These are phyloP conservation scores for Bombus sibiricus DNA, from an alignment of 1,140 invertebrate genomes.

Conservation along the genomic window DNA sequence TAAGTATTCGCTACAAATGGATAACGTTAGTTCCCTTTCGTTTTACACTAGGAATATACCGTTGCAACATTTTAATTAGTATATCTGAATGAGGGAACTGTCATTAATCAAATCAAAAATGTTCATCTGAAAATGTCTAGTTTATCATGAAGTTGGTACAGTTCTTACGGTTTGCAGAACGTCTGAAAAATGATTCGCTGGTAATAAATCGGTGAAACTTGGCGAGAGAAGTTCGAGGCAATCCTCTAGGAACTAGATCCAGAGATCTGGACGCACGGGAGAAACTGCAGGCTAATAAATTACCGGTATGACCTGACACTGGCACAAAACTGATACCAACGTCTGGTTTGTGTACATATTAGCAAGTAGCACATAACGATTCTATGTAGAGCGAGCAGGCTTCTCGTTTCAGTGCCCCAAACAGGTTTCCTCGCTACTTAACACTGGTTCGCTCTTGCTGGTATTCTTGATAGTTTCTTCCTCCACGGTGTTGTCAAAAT, in stretches of 20 bases:
- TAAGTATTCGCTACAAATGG: neutral
- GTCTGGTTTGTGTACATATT: slow-evolving; percentile 33
- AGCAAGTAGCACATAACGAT: slow-evolving; percentile 48
- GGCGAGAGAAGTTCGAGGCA: neutral
- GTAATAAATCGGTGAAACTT: neutral
- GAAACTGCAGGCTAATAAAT: slow-evolving; percentile 33
- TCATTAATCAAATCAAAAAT: neutral
- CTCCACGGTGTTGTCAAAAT: neutral
- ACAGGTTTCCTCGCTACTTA: slow-evolving; percentile 76
- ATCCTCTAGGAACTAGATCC: neutral
- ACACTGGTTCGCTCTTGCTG: slow-evolving; percentile 45
- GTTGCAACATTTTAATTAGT: neutral
- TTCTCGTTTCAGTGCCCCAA: slow-evolving; percentile 34
- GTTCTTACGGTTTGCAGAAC: neutral
- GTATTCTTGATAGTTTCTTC: slow-evolving; percentile 13
- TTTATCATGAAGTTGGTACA: neutral
- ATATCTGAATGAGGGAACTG: too few relatives aligned
- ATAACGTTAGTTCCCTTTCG: neutral
- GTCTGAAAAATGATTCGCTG: neutral
- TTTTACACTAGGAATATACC: neutral
- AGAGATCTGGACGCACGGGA: neutral
- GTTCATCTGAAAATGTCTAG: neutral
- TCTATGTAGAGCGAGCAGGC: slow-evolving; percentile 28
- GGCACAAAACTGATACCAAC: slow-evolving; percentile 22
- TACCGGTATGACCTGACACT: neutral